Percentiles rank a stretch among this genome's conserved stretches.
Conservation (phyloP, 1,140 invertebrate species). For the Mycetomoellerius zeteki region DNA sequence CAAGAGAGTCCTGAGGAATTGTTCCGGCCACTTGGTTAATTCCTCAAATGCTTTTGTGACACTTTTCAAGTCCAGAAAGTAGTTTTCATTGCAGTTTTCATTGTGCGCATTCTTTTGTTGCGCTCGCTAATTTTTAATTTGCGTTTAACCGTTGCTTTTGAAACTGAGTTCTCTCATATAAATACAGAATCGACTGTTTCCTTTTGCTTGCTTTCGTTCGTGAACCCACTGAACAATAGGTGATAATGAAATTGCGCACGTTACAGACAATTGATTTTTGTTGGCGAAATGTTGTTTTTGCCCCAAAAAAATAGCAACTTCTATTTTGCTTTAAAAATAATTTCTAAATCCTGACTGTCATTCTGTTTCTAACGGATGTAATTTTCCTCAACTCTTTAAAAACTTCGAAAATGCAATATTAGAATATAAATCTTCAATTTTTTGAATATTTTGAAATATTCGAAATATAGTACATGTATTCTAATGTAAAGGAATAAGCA, state of each 20-base stretch:
- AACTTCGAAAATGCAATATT: not conserved
- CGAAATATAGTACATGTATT: not conserved
- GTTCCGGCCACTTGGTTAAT: conserved; percentile 49
- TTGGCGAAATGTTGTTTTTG: not conserved
- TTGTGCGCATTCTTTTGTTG: conserved; percentile 8
- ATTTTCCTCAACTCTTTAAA: not conserved
- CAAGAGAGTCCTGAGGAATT: conserved; percentile 48
- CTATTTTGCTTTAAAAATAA: not conserved
- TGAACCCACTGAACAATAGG: conserved; percentile 10
- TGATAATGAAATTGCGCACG: conserved; percentile 40
- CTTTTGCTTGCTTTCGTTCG: not conserved
- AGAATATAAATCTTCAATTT: not conserved
- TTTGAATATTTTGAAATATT: conserved; percentile 9
- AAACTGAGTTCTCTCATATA: conserved; percentile 23
- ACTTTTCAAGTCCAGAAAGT: conserved; percentile 22
- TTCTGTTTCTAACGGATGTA: not conserved
- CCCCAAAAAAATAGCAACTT: not conserved
- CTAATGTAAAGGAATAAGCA: not conserved
- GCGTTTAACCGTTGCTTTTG: conserved; percentile 30
- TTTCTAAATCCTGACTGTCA: not conserved
- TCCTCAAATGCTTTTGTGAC: conserved; percentile 50
- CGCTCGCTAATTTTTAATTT: conserved; percentile 22
- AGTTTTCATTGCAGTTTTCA: conserved; percentile 28
- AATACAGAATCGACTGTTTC: not conserved
- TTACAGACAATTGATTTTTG: conserved; percentile 18